phyloP scores from a whole-genome alignment of 2,113 vertebrate species.

The Urocitellus parryii region DNA sequence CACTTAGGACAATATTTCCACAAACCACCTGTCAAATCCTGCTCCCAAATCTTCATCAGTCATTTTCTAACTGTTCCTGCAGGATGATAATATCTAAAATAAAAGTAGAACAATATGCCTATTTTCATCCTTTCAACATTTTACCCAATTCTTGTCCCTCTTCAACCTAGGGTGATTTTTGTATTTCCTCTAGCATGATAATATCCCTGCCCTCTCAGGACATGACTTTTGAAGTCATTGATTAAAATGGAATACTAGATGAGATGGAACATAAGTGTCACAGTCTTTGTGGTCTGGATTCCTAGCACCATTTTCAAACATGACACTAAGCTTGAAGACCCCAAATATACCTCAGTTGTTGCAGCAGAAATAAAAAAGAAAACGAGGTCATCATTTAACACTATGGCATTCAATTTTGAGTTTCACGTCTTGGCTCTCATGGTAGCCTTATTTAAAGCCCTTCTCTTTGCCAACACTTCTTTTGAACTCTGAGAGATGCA shows the following conservation, averaged over 20 bases:
- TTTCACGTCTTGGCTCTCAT: slow-evolving; percentile 63
- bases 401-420: slow-evolving; percentile 64
- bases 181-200: not conserved
- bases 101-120: not conserved
- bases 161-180: not conserved
- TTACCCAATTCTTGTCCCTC: not conserved
- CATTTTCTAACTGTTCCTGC: not conserved
- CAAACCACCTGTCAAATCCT: not conserved
- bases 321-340: not conserved
- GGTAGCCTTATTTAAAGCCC: slow-evolving; percentile 76
- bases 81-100: not conserved
- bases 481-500: slow-evolving; percentile 73
- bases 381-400: slow-evolving; percentile 69
- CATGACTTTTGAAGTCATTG: not conserved
- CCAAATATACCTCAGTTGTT: not conserved
- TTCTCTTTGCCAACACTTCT: slow-evolving; percentile 68
- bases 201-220: not conserved
- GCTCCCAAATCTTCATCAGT: not conserved
- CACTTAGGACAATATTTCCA: not conserved
- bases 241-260: slow-evolving; percentile 9
- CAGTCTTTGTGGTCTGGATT: not conserved
- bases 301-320: not conserved
- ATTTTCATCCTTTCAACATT: not conserved
- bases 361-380: slow-evolving; percentile 58
- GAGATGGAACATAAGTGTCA: not conserved